Evolutionary conservation across 2,888 invertebrate species (phyloP), one percentile per base, ranked within the genome.

Genomic region (Galerucella calmariensis): DNA sequence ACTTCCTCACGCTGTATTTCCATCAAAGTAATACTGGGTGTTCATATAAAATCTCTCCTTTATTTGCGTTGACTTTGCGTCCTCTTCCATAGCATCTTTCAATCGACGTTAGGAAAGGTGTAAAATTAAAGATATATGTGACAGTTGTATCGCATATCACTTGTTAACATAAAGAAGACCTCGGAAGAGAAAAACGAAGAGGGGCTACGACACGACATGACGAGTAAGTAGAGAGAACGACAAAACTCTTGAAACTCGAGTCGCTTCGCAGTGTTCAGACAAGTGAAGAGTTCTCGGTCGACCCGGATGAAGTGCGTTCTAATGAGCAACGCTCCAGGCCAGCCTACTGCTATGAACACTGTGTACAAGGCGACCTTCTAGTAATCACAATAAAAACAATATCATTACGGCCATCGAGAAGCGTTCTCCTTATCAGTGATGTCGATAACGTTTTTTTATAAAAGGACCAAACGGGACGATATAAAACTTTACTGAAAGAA

Each of bases 321-420:
- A 84, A 84, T 84, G 84, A 84, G 84, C 84, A 84, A 79, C 83
- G 84, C 84, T 83, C 78, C 80, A 76, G 83, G 84, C 82, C 79
- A 78, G 75, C 74, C 67, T 53, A 73, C 75, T 67, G 67, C 72
- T 69, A 75, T 73, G 73, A 73, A 75, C 73, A 35, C 56, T 9
- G 56, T 56, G 70, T 46, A 56, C 53, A 12, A 20, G 46, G 44
- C 75, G 73, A 73, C 70, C 73, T 75, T 62, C 27, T 67, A 67
- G 79, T 78, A 78, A 79, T 80, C 82, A 81, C 80, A 81, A 81
- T 81, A 81, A 81, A 81, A 81, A 81, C 81, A 81, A 81, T 82
- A 82, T 79, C 79, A 79, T 80, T 77, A 78, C 79, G 74, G 75
- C 78, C 76, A 81, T 81, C 80, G 79, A 78, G 76, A 76, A 78